These are phyloP conservation scores for Nematopogon swammerdamellus DNA, from an alignment of 2,888 invertebrate genomes.

Conservation along the genomic window DNA sequence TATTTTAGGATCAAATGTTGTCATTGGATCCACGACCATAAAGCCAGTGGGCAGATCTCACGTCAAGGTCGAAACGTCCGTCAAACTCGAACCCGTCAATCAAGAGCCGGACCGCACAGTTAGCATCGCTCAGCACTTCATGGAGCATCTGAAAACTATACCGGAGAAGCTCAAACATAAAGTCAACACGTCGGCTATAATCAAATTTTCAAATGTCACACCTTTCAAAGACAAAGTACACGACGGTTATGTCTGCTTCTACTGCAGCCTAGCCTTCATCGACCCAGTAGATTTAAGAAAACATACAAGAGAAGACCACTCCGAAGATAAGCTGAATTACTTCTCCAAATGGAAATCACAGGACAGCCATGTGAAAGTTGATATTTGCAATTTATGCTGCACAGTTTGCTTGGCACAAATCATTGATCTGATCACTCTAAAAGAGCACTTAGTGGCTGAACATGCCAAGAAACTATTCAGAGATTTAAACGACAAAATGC, in stretches of 20 bases:
- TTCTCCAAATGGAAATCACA: neutral
- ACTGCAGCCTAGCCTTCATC: conserved; percentile 16
- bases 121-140: neutral
- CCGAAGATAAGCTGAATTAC: conserved; percentile 10
- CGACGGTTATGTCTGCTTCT: conserved; percentile 21
- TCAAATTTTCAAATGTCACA: conserved; percentile 19
- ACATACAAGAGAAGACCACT: conserved; percentile 13
- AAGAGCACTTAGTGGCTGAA: conserved; percentile 25
- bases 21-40: neutral
- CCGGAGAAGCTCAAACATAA: conserved; percentile 16
- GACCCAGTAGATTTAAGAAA: conserved; percentile 14
- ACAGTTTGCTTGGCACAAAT: conserved; percentile 22
- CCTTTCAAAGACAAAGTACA: conserved; percentile 20
- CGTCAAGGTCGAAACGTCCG: neutral
- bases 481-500: conserved; percentile 36
- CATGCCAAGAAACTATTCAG: conserved; percentile 24
- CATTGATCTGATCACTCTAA: conserved; percentile 20
- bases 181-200: conserved; percentile 16
- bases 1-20: neutral
- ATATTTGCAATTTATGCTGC: conserved; percentile 25
- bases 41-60: neutral
- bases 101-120: neutral
- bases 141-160: conserved; percentile 2
- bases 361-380: conserved; percentile 22
- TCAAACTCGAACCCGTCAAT: no score